These are phyloP conservation scores for Acanthiza pusilla DNA, from an alignment of 2,797 vertebrate species.

Conservation along the genomic window DNA sequence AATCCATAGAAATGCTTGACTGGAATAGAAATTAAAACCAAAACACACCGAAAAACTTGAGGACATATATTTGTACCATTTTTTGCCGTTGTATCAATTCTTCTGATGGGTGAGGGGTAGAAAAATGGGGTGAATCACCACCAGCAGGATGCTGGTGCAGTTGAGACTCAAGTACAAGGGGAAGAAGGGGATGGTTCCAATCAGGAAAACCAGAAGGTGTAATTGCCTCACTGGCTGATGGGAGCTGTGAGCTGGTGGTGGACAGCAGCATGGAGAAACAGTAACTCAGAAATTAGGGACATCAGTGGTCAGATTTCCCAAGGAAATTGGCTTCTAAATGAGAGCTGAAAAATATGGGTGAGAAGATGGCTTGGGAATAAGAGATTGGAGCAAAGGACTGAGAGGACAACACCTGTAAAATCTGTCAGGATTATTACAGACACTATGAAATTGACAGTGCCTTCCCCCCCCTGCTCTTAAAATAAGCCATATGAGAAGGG, in stretches of 20 bases:
- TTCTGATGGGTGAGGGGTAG: not conserved
- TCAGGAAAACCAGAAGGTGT: not conserved
- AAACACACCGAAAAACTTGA: not conserved
- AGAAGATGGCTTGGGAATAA: not conserved
- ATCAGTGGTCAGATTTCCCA: not conserved
- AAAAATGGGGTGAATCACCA: not conserved
- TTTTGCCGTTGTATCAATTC: not conserved
- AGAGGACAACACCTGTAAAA: not conserved
- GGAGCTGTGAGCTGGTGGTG: not conserved
- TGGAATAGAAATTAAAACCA: not conserved
- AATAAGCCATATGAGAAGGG: not conserved
- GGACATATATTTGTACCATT: not conserved
- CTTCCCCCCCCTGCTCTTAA: not conserved
- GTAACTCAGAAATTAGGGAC: not conserved
- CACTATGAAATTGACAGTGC: not conserved
- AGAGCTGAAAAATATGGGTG: not conserved
- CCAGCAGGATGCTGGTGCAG: not conserved
- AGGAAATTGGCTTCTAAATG: not conserved
- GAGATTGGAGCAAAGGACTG: not conserved
- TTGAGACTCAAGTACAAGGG: not conserved
- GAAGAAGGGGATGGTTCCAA: not conserved
- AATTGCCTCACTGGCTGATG: not conserved
- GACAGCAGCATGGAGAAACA: not conserved
- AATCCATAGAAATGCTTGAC: not conserved
- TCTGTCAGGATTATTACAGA: not conserved